Base-by-base conservation (phyloP, 2,113 vertebrate species). In the Glaucomys volans region DNA sequence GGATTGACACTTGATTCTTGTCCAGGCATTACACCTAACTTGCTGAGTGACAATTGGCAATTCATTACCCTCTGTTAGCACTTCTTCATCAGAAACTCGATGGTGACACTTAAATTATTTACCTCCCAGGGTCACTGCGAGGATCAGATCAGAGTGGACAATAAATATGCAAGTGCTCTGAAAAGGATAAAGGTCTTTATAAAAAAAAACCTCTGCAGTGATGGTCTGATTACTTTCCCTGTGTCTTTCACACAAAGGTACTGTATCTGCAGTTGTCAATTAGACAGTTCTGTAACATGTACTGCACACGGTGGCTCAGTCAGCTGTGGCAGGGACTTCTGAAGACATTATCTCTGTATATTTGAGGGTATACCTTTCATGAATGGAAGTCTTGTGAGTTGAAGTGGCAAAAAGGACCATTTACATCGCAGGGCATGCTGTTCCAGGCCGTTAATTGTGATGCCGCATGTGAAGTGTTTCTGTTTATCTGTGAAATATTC, bases 261-360 rank as follows among this genome's bases (percentile, higher is more conserved):
- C 22, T 17, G 40, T 94, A 37, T 50, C 14, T 20, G 40, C 30
- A 76, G 62, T 35, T 64, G 26, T 71, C 32, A 74, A 35, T 32
- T 5, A 82, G 69, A 80, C 54, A 66, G 5, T 81, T 82, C 17
- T 79, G 22, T 30, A 30, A 8, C 50, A 37, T 1, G 4, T 4
- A 17, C 4, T 2, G 0, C 4, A 10, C 0, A 0, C 16, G 17
- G 1, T 8, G 37, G 57, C 72, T 90, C 30, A 16, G 11, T 81
- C 9, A 4, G 4, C 8, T 30, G 20, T 12, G 85, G 42, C 47
- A 30, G n/a, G 50, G 82, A 81, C 37, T 14, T 6, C 22, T 22
- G 9, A 54, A 37, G 47, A 67, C 59, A 52, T 52, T 80, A 18
- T 72, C 30, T 91, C 75, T 3, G 1, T 67, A 10, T n/a, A 20